A percentile compares a stretch with the other conserved stretches of the same genome.
These are phyloP conservation scores for Trachops cirrhosus DNA, from an alignment of 2,797 vertebrate species.

Conservation along the genomic window DNA sequence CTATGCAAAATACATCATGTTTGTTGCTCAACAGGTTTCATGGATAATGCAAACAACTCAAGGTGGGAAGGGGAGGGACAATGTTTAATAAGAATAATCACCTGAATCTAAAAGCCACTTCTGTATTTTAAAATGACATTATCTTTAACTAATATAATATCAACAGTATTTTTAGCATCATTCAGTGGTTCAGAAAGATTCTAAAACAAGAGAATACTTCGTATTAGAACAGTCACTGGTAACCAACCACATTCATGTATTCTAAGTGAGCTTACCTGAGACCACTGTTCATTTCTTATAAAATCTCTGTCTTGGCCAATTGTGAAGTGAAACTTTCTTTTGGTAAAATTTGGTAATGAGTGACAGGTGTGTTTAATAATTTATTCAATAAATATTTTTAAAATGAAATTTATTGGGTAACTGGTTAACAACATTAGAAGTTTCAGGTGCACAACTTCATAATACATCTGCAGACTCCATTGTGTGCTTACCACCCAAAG, in stretches of 20 bases:
- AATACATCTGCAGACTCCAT: neutral
- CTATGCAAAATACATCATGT: neutral
- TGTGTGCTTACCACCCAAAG: neutral
- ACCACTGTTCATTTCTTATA: neutral
- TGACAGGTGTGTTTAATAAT: neutral
- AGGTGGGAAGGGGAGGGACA: neutral
- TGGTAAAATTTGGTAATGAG: neutral
- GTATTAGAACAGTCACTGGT: neutral
- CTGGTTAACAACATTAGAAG: neutral
- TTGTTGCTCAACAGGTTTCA: neutral
- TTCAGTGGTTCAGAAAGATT: neutral
- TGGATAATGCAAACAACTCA: neutral
- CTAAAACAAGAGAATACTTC: neutral
- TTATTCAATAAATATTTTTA: neutral
- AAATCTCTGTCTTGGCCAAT: neutral
- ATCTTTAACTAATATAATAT: neutral
- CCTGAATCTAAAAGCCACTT: neutral
- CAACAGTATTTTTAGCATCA: neutral
- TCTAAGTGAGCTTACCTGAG: neutral
- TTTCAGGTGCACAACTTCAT: neutral
- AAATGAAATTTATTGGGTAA: neutral
- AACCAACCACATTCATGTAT: neutral
- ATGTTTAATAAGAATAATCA: neutral
- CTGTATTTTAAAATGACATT: neutral
- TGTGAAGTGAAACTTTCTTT: neutral